Evolutionary conservation across 2,888 invertebrate genomes (phyloP).

Genomic region (Agriopis marginaria): DNA sequence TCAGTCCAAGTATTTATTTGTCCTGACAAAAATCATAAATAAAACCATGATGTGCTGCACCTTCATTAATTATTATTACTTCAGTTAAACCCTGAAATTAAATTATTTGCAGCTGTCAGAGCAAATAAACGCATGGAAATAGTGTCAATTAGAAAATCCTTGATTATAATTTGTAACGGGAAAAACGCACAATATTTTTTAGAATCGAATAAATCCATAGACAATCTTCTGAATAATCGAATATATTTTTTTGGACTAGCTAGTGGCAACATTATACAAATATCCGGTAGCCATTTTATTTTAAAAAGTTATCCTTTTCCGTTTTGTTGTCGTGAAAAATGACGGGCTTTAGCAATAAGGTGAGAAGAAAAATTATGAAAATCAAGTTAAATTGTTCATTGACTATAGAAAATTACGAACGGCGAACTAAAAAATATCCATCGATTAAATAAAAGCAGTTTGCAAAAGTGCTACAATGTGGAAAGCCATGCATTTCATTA

Average conservation of each 20-base stretch:
- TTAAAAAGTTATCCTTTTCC: constrained; percentile 87
- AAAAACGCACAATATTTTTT: too few species aligned
- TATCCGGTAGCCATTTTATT: constrained; percentile 83
- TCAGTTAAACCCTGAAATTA: too few species aligned
- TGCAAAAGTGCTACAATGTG: constrained; percentile 18
- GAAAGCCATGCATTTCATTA: constrained; percentile 41
- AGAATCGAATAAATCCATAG: constrained; percentile 3
- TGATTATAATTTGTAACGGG: too few species aligned
- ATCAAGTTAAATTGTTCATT: constrained; percentile 22
- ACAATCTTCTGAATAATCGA: not conserved
- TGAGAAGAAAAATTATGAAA: constrained; percentile 74
- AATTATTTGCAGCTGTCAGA: too few species aligned
- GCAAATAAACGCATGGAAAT: too few species aligned
- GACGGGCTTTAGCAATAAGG: constrained; percentile 94
- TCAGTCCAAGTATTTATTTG: too few species aligned
- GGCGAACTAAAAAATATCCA: not conserved
- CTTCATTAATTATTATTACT: too few species aligned
- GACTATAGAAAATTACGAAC: constrained; percentile 13
- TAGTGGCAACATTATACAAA: constrained; percentile 50
- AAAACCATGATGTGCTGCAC: too few species aligned
- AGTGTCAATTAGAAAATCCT: too few species aligned
- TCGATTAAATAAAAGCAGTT: constrained; percentile 9
- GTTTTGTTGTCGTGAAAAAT: constrained; percentile 89
- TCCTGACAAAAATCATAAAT: too few species aligned
- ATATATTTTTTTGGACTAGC: constrained; percentile 18